Evolutionary conservation across 2,113 vertebrate species (phyloP).

Genomic region (Alligator sinensis): DNA sequence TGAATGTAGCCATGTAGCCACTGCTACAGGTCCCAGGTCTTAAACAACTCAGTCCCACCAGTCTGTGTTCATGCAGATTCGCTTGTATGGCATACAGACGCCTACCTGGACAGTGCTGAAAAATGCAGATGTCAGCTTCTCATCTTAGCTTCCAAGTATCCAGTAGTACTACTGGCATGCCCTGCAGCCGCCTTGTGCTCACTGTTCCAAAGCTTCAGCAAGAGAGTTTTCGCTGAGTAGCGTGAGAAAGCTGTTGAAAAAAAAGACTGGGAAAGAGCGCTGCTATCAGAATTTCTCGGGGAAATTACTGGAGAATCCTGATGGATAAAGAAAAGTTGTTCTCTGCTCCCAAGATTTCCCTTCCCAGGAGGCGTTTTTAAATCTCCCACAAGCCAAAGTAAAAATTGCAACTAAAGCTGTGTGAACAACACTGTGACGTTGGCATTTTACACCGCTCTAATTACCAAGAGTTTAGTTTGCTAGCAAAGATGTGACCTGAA

Average conservation of each 20-base stretch:
- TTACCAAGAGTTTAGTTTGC: background rate
- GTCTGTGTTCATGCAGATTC: background rate
- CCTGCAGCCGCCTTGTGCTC: background rate
- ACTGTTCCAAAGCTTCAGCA: background rate
- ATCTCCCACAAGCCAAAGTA: background rate
- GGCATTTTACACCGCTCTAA: background rate
- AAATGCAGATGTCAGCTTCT: background rate
- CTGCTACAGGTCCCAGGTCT: accelerated
- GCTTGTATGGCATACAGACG: background rate
- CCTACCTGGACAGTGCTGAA: accelerated
- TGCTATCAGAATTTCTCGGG: background rate
- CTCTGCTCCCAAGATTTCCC: background rate
- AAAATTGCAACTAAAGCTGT: background rate
- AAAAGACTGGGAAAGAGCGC: background rate
- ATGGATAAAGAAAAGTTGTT: background rate
- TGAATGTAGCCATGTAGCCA: accelerated
- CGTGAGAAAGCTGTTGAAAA: background rate
- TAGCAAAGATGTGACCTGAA: background rate
- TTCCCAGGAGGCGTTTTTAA: background rate
- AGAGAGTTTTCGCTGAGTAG: accelerated
- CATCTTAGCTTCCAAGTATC: background rate
- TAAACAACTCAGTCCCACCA: accelerated
- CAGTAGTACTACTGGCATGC: background rate
- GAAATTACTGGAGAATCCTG: background rate
- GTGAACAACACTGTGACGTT: background rate